Percentiles rank a stretch among this genome's conserved stretches.
phyloP scores from a whole-genome alignment of 2,113 vertebrate genomes.

The Erythrocercus mccallii region DNA sequence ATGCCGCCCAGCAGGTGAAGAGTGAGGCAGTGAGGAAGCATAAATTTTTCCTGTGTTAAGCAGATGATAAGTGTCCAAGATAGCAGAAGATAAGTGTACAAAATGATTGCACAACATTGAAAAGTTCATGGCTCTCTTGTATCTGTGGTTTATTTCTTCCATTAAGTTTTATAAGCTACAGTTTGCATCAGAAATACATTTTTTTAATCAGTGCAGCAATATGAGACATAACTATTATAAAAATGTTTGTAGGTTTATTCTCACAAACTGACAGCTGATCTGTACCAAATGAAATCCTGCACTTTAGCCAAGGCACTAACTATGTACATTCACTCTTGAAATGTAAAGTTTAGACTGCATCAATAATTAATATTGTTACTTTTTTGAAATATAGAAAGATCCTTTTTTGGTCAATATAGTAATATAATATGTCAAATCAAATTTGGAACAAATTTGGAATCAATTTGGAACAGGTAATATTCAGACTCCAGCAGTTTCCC shows the following conservation, averaged over 20 bases:
- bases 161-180: background rate
- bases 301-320: background rate
- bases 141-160: background rate
- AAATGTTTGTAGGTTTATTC: background rate
- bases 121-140: background rate
- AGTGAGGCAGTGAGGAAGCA: background rate
- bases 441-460: background rate
- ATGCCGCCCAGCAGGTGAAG: background rate
- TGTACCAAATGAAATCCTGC: background rate
- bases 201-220: background rate
- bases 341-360: background rate
- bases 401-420: rapidly evolving
- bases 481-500: background rate
- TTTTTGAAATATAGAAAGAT: background rate
- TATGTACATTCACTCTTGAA: background rate
- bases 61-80: background rate
- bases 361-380: background rate
- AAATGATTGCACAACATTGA: background rate
- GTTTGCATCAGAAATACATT: background rate
- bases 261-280: background rate
- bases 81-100: background rate
- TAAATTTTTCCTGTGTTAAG: background rate
- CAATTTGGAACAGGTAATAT: background rate
- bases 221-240: background rate
- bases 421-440: background rate